phyloP scores from a whole-genome alignment of 2,113 vertebrate species.

The Alethe castanea region DNA sequence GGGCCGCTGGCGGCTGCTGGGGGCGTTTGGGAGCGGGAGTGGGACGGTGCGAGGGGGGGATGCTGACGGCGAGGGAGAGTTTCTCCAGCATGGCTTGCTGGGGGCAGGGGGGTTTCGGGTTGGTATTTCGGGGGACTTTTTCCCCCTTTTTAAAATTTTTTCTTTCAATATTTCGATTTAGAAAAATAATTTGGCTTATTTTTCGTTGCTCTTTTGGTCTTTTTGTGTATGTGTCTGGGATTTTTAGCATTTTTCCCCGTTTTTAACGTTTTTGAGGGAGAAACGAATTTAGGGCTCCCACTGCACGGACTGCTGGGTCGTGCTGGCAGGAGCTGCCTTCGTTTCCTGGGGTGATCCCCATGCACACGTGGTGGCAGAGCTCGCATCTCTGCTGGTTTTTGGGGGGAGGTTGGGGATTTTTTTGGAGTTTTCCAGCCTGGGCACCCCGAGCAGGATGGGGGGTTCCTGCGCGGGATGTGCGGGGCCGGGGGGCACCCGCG shows the following conservation, averaged over 20 bases:
- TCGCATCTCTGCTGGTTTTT: rapidly evolving
- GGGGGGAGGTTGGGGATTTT: too few species aligned
- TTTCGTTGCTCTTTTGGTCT: not conserved
- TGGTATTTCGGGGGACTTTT: not conserved
- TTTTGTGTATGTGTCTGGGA: rapidly evolving
- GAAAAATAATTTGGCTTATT: not conserved
- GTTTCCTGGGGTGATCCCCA: not conserved
- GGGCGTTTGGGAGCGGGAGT: not conserved
- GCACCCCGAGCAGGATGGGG: not conserved
- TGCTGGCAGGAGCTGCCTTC: not conserved
- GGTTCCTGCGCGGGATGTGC: not conserved
- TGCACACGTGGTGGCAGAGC: not conserved
- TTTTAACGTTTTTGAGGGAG: not conserved
- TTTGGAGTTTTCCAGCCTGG: not conserved
- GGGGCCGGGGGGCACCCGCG: not conserved
- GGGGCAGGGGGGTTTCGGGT: not conserved
- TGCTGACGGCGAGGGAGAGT: not conserved
- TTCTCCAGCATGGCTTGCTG: not conserved
- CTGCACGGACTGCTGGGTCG: rapidly evolving
- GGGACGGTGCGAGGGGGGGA: not conserved
- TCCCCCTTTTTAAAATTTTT: rapidly evolving
- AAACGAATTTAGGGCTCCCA: not conserved
- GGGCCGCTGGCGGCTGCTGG: not conserved
- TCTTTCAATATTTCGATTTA: not conserved
- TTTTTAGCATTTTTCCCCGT: not conserved